phyloP scores from a whole-genome alignment of 2,113 vertebrate genomes.

The Eurystomus gularis region DNA sequence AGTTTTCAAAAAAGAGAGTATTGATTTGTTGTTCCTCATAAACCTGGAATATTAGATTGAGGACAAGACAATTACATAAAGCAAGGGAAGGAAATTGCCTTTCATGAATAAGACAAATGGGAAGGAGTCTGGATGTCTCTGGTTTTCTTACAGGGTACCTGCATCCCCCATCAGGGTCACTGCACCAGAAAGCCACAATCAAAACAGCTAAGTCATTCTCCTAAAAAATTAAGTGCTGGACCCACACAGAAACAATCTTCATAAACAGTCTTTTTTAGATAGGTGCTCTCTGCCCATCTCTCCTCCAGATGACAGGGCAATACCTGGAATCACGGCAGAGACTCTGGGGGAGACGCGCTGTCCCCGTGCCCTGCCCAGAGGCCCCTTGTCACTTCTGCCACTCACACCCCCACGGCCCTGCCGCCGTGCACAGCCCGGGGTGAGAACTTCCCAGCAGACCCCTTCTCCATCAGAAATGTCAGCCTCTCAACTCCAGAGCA shows the following conservation, averaged over 20 bases:
- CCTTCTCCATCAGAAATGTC: neutral
- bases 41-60: constrained; percentile 48
- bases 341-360: fast-evolving
- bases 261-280: neutral
- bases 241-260: neutral
- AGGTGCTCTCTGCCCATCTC: fast-evolving
- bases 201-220: neutral
- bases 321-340: neutral
- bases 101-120: neutral
- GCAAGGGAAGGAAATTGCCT: constrained; percentile 7
- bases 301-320: neutral
- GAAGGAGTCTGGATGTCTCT: neutral
- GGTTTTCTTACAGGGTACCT: neutral
- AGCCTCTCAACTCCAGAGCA: neutral
- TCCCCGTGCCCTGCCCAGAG: neutral
- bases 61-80: constrained; percentile 23
- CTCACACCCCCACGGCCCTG: neutral
- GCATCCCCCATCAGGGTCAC: neutral
- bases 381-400: fast-evolving
- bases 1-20: constrained; percentile 28
- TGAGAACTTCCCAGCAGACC: neutral
- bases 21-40: constrained; percentile 65
- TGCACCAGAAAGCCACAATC: neutral
- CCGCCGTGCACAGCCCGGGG: neutral
- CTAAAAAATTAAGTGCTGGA: neutral